Evolutionary conservation across 2,797 vertebrate genomes (phyloP).

Genomic region (Eidolon dupreanum): DNA sequence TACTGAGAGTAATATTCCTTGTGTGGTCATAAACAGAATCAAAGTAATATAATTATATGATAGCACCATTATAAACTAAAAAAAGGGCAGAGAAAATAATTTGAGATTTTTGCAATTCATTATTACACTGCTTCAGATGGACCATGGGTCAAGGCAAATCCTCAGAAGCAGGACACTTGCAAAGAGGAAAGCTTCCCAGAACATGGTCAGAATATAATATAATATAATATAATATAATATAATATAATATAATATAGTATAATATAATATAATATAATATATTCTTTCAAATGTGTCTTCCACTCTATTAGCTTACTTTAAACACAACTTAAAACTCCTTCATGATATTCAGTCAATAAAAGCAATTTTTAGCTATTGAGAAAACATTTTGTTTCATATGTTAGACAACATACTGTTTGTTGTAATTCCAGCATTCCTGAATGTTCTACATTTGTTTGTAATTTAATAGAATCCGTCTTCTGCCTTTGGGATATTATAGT

Average conservation of each 20-base stretch:
- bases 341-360: constrained; percentile 42
- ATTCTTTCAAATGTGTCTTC: neutral
- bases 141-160: neutral
- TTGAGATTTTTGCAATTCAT: constrained; percentile 18
- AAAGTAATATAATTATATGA: constrained; percentile 48
- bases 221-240: neutral
- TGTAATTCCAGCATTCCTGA: constrained; percentile 57
- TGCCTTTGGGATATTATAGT: constrained; percentile 66
- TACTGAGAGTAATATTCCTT: neutral
- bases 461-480: constrained; percentile 68
- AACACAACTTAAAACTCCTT: constrained; percentile 58
- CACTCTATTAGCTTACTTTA: constrained; percentile 41
- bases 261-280: neutral
- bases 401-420: constrained; percentile 46
- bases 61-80: neutral
- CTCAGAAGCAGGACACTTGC: neutral
- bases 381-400: constrained; percentile 61
- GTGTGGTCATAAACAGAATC: constrained; percentile 48
- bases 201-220: neutral
- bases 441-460: constrained; percentile 71
- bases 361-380: constrained; percentile 59
- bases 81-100: constrained; percentile 22
- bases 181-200: neutral
- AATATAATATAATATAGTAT: neutral
- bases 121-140: neutral